Evolutionary conservation across 2,888 invertebrate genomes (phyloP), one percentile per base, ranked within the genome.

Genomic region (Nemoura dubitans): DNA sequence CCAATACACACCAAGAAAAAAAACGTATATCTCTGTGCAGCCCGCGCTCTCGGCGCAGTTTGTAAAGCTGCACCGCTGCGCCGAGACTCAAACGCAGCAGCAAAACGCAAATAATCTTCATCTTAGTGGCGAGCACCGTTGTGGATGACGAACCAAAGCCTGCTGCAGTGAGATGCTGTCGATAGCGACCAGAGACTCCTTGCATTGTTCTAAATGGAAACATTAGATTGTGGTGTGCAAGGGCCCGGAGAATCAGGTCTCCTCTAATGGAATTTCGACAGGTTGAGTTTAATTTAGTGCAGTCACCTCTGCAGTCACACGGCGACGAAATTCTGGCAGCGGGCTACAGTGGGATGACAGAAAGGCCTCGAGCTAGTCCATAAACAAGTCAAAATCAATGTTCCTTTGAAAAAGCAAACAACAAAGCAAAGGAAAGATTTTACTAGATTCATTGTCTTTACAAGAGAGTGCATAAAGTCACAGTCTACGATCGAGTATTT

Each of bases 301-400:
- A 86, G 83, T 83, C 86, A 86, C 84, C 86, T 83, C 27, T 6
- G 21, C 76, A 86, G 83, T 86, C 86, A 83, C 86, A 86, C 86
- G 86, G 77, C 83, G 82, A 86, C 86, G 80, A 86, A 85, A 77
- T 76, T 85, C 85, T 85, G 76, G 85, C 76, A 76, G 26, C 42
- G 80, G 81, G 30, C 78, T 78, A 25, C 84, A 81, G 29, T 29
- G n/a, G 30, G 81, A 59, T 84, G 84, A 84, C 59, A 83, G 83
- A 26, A n/a, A 42, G 28, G 21, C 42, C 83, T 83, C 83, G 29
- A 84, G 29, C 84, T 76, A 76, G 28, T 29, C 59, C 84, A 84
- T 84, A 84, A 84, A 84, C 84, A 84, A 84, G 84, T 84, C 84
- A 84, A 43, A 84, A 84, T 84, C 42, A 30, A 26, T 42, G 42